Percentiles rank a stretch among this genome's conserved stretches.
Evolutionary conservation across 2,113 vertebrate species (phyloP).

Genomic region (Aphelocoma coerulescens): DNA sequence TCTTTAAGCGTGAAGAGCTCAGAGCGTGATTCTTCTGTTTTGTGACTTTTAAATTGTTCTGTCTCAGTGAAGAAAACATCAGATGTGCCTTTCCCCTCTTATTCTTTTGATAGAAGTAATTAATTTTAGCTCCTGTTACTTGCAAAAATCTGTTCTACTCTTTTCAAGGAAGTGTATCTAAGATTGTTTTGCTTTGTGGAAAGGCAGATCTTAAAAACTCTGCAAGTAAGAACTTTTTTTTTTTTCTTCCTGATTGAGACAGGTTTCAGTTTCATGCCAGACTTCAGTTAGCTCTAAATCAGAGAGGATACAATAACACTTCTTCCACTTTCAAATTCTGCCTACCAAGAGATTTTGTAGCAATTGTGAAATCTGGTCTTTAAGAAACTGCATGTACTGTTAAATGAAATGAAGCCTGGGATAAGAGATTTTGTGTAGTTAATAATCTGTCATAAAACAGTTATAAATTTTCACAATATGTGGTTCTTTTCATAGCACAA

Average conservation of each 20-base stretch:
- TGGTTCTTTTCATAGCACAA: neutral
- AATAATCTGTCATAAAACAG: neutral
- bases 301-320: neutral
- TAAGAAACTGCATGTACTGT: neutral
- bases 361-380: neutral
- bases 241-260: neutral
- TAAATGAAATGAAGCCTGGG: neutral
- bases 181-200: neutral
- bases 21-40: neutral
- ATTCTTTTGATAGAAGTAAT: neutral
- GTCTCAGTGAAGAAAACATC: neutral
- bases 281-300: neutral
- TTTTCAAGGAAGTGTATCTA: neutral
- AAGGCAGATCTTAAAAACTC: neutral
- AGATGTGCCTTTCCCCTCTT: neutral
- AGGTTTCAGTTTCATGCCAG: neutral
- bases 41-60: neutral
- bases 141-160: neutral
- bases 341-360: neutral
- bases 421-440: neutral
- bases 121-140: neutral
- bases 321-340: neutral
- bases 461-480: neutral
- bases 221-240: neutral
- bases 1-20: neutral